Percentiles rank a stretch among this genome's conserved stretches.
phyloP scores from a whole-genome alignment of 2,797 vertebrate species.

The Anas bernieri region DNA sequence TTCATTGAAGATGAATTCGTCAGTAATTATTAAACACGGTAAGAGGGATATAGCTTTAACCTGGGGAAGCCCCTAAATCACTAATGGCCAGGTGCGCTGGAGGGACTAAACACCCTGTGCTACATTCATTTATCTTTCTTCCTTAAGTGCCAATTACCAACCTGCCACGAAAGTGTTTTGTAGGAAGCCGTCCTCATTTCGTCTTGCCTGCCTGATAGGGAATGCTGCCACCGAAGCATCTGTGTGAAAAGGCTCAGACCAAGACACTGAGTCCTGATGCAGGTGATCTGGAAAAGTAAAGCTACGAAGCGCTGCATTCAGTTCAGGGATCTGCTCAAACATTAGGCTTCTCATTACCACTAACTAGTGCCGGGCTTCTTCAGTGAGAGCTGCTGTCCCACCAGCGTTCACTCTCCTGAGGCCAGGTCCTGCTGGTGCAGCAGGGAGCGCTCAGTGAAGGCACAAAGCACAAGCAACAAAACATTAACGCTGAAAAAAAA shows the following conservation, averaged over 20 bases:
- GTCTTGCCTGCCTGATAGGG: neutral
- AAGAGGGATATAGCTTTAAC: accelerated
- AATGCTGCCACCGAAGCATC: neutral
- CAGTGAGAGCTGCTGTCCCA: neutral
- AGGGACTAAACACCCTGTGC: neutral
- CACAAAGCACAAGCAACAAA: neutral
- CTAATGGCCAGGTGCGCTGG: neutral
- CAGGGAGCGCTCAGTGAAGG: neutral
- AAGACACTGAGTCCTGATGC: neutral
- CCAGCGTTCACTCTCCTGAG: neutral
- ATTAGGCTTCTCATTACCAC: neutral
- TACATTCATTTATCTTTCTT: neutral
- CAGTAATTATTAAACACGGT: neutral
- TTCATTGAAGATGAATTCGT: neutral
- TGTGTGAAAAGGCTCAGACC: neutral
- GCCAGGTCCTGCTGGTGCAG: neutral
- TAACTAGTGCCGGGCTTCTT: neutral
- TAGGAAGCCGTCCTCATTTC: neutral
- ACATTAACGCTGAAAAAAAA: neutral
- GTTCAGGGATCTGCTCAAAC: neutral
- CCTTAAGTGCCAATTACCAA: neutral
- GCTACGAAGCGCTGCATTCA: neutral
- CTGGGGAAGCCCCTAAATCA: neutral
- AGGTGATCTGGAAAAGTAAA: neutral
- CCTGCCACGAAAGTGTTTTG: neutral